These are phyloP conservation scores for Pseudocheirus occidentalis DNA, from an alignment of 2,797 vertebrate genomes.

Conservation along the genomic window DNA sequence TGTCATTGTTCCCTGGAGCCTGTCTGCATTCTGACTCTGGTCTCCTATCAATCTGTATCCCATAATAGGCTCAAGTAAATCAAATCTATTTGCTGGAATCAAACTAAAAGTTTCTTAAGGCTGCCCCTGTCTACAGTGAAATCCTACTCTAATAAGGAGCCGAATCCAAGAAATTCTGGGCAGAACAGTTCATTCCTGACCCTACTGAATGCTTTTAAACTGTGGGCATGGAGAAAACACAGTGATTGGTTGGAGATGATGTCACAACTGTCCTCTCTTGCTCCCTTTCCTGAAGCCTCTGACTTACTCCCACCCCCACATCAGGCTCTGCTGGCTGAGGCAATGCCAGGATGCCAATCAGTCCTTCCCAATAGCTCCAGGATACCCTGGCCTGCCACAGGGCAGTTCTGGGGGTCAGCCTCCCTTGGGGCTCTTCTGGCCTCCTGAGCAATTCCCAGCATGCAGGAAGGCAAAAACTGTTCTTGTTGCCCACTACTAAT, in stretches of 20 bases:
- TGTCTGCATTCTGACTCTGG: background rate
- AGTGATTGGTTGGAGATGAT: background rate
- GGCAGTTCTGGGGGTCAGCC: background rate
- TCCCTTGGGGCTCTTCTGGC: fast-evolving
- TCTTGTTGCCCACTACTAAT: fast-evolving
- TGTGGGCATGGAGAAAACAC: background rate
- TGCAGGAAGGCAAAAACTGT: background rate
- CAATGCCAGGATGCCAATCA: background rate
- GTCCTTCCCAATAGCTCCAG: background rate
- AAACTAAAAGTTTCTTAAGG: background rate
- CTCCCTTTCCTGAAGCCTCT: background rate
- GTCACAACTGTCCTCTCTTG: background rate
- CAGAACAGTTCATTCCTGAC: background rate
- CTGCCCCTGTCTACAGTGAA: background rate
- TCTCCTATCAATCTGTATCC: background rate
- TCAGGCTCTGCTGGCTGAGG: background rate
- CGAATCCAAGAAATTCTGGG: background rate
- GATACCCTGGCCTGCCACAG: background rate
- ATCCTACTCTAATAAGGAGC: background rate
- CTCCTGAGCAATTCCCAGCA: background rate
- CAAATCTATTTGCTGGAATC: conserved; percentile 1
- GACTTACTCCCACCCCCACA: background rate
- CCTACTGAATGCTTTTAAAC: background rate
- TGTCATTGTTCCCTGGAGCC: background rate
- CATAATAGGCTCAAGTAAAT: background rate